Percentiles rank a stretch among this genome's conserved stretches.
Conservation (phyloP, 2,113 vertebrate genomes). For the Eleginops maclovinus region DNA sequence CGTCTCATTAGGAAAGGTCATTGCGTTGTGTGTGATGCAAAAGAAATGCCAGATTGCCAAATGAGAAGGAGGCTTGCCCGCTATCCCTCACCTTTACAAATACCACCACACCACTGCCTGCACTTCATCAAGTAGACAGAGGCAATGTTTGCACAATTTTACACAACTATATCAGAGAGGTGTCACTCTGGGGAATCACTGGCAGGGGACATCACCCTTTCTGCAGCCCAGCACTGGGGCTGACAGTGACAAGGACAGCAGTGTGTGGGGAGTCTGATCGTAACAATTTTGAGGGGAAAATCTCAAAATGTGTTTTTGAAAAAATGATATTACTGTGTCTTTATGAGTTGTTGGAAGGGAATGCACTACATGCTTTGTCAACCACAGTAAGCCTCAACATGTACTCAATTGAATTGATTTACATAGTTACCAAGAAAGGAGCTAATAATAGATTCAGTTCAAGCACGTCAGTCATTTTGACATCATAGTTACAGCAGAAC, state of each 20-base stretch:
- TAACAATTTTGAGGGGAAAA: too few species aligned
- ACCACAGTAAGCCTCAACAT: too few species aligned
- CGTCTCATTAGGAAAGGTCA: slow-evolving; percentile 67
- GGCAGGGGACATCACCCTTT: slow-evolving; percentile 17
- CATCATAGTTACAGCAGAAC: neutral
- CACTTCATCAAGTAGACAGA: slow-evolving; percentile 59
- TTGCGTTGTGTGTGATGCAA: slow-evolving; percentile 60
- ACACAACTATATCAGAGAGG: neutral
- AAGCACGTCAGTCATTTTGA: too few species aligned
- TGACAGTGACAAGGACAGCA: too few species aligned
- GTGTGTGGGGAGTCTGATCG: too few species aligned
- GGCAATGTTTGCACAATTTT: slow-evolving; percentile 19
- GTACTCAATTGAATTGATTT: neutral
- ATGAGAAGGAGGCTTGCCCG: slow-evolving; percentile 13
- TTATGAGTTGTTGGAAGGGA: too few species aligned
- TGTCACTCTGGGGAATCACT: too few species aligned
- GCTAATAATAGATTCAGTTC: neutral
- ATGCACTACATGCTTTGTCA: neutral
- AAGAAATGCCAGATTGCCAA: slow-evolving; percentile 45
- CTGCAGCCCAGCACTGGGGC: neutral
- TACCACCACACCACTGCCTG: slow-evolving; percentile 51
- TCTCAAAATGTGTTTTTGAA: too few species aligned
- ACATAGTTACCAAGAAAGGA: neutral
- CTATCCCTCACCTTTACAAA: slow-evolving; percentile 58
- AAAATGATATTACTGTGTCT: too few species aligned